Percentiles rank a stretch among this genome's conserved stretches.
phyloP scores from a whole-genome alignment of 1,140 invertebrate species.

The Chymomyza costata region DNA sequence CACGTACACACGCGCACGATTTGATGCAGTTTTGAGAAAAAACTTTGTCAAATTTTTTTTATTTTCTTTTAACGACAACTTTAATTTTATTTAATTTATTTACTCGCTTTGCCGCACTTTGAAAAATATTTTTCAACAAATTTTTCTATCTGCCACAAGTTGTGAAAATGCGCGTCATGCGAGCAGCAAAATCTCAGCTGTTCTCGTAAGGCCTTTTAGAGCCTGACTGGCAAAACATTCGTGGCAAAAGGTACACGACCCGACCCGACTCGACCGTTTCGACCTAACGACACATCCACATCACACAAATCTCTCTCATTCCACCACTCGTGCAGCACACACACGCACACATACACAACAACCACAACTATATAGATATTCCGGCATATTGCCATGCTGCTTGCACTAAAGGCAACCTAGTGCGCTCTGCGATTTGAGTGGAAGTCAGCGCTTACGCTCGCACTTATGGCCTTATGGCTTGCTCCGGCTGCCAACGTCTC shows the following conservation, averaged over 20 bases:
- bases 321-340: slow-evolving; percentile 45
- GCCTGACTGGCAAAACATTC: slow-evolving; percentile 76
- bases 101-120: neutral
- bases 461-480: slow-evolving; percentile 11
- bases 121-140: slow-evolving; percentile 3
- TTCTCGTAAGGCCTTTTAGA: slow-evolving; percentile 76
- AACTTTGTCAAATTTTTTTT: slow-evolving; percentile 21
- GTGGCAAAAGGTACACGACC: slow-evolving; percentile 76
- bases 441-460: slow-evolving; percentile 41
- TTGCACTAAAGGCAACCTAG: slow-evolving; percentile 13
- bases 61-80: slow-evolving; percentile 4
- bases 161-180: slow-evolving; percentile 68
- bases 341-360: slow-evolving; percentile 21
- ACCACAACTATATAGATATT: slow-evolving; percentile 13
- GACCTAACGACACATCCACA: slow-evolving; percentile 76
- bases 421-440: slow-evolving; percentile 41
- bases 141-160: slow-evolving; percentile 29
- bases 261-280: slow-evolving; percentile 76
- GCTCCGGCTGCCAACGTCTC: slow-evolving; percentile 19
- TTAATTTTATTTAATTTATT: slow-evolving; percentile 14
- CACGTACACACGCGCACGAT: too few relatives aligned
- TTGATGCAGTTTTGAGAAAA: neutral
- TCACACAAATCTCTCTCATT: slow-evolving; percentile 75
- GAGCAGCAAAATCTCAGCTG: slow-evolving; percentile 74
- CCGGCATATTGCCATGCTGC: slow-evolving; percentile 25